Percentiles rank a stretch among this genome's conserved stretches.
Evolutionary conservation across 2,888 invertebrate genomes (phyloP).

Genomic region (Ochropleura leucogaster): DNA sequence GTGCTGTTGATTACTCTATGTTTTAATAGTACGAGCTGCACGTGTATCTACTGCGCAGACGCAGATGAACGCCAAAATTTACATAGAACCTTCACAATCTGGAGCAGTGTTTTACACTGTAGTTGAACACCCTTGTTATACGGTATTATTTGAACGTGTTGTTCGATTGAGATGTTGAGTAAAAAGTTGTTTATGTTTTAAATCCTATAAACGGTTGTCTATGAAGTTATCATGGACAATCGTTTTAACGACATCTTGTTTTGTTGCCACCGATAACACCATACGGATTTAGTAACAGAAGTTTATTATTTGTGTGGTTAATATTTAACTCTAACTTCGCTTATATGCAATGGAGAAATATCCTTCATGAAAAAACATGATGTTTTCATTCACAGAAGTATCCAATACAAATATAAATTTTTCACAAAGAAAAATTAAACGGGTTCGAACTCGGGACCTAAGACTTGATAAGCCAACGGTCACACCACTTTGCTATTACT

Average conservation of each 20-base stretch:
- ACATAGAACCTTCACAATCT: conserved; percentile 82
- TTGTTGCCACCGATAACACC: background rate
- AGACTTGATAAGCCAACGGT: too few relatives aligned
- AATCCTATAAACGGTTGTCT: background rate
- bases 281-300: background rate
- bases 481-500: too few relatives aligned
- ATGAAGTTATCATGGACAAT: background rate
- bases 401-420: too few relatives aligned
- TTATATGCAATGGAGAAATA: too few relatives aligned
- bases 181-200: conserved; percentile 13
- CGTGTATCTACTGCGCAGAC: conserved; percentile 74
- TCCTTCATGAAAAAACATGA: too few relatives aligned
- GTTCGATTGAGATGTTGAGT: conserved; percentile 15
- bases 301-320: too few relatives aligned
- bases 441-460: too few relatives aligned
- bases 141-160: background rate
- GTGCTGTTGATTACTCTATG: conserved; percentile 75
- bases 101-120: conserved; percentile 67
- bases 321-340: too few relatives aligned
- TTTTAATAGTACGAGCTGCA: conserved; percentile 70
- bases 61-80: conserved; percentile 79
- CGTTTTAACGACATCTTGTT: background rate
- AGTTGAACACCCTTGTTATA: conserved; percentile 47
- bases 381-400: too few relatives aligned
- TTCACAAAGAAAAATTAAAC: too few relatives aligned